Evolutionary conservation across 2,888 invertebrate genomes (phyloP), one percentile per base, ranked within the genome.

Genomic region (Rhingia rostrata): DNA sequence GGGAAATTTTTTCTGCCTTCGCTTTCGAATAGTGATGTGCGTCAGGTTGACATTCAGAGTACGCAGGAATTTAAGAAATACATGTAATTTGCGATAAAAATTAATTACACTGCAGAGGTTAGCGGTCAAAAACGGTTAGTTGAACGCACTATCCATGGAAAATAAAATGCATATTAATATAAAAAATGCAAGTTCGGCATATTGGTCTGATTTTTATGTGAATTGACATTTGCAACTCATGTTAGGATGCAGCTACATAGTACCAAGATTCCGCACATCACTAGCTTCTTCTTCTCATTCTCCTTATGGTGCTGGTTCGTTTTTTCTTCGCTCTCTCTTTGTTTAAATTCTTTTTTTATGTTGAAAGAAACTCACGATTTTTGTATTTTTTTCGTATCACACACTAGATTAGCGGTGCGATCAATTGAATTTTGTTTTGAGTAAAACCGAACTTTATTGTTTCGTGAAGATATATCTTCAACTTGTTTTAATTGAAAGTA

Each of bases 301-400:
- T 78, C 73, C 73, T 69, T 78, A 49, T 78, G 77, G 56, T 78
- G 56, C 45, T 73, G 67, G 45, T 83, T 67, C 49, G 72, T 78
- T 83, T 78, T 67, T 78, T 77, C 49, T 72, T 67, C 53, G 64
- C 81, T 75, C 81, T 83, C 78, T 78, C 83, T 69, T 83, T 83
- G 69, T 83, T 78, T 78, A 63, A 83, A 66, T 32, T 75, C 53
- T 56, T 83, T 82, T 81, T 74, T 75, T 74, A 54, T 72, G 47
- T 67, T 47, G 73, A 77, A 73, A 47, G 69, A 73, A 83, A 83
- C 83, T 83, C 83, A 83, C 83, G 73, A 78, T 78, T 83, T 78
- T 73, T 73, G 64, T 66, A 63, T 60, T 66, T 78, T 69, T 73
- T 61, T 77, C 49, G 66, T 72, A 75, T 77, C 70, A 78, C 64